Conservation (phyloP, 2,797 vertebrate species). For the Picus viridis region DNA sequence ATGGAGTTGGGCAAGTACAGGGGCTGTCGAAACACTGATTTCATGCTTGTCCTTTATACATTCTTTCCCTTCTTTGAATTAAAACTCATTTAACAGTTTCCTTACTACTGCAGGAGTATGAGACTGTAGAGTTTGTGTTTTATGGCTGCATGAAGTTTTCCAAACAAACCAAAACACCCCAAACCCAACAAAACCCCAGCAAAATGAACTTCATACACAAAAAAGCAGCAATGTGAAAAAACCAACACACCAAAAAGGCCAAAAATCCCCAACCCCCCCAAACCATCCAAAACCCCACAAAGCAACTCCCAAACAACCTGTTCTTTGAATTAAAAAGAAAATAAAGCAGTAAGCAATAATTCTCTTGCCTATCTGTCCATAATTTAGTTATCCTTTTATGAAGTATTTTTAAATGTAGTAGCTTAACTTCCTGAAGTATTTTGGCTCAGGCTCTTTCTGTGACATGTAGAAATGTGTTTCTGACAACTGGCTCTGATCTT, state of each 20-base stretch:
- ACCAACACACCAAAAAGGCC: too few relatives aligned
- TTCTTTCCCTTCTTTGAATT: not conserved
- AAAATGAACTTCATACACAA: too few relatives aligned
- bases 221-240: too few relatives aligned
- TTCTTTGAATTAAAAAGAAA: not conserved
- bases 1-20: not conserved
- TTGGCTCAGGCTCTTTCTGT: not conserved
- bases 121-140: not conserved
- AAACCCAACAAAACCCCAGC: too few relatives aligned
- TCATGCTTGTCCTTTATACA: not conserved
- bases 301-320: accelerated
- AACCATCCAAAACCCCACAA: not conserved
- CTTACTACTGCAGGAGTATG: not conserved
- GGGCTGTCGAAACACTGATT: not conserved
- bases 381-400: not conserved
- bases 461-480: not conserved
- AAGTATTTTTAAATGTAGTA: not conserved
- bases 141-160: not conserved
- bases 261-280: too few relatives aligned
- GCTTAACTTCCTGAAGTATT: not conserved
- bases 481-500: not conserved
- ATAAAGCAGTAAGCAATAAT: not conserved
- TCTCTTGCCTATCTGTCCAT: not conserved
- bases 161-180: too few relatives aligned
- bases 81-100: not conserved